Conservation (phyloP, 2,888 invertebrate genomes). For the Phengaris alcon region DNA sequence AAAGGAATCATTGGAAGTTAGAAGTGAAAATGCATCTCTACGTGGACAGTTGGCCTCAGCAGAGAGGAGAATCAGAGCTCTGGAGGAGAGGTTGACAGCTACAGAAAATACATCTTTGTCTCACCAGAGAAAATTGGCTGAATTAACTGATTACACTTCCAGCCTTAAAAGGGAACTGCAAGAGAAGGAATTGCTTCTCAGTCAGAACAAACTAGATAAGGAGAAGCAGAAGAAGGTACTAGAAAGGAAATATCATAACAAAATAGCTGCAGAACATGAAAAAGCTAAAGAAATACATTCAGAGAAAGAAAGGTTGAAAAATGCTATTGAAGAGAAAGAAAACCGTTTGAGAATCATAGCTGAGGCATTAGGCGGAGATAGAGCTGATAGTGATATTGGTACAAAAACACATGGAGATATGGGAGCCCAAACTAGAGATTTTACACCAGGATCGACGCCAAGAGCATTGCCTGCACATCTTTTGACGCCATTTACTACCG, state of each 20-base stretch:
- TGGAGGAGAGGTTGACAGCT: constrained; percentile 83
- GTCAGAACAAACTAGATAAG: constrained; percentile 82
- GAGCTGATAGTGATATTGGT: constrained; percentile 51
- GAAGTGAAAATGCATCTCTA: constrained; percentile 83
- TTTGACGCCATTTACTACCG: constrained; percentile 65
- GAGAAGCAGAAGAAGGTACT: constrained; percentile 81
- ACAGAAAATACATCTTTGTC: constrained; percentile 82
- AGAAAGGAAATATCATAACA: constrained; percentile 80
- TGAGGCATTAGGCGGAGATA: constrained; percentile 55
- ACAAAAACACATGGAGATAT: constrained; percentile 52
- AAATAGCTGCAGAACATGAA: constrained; percentile 86
- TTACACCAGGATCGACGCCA: constrained; percentile 69
- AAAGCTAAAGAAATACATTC: constrained; percentile 83
- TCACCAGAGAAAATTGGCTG: constrained; percentile 81
- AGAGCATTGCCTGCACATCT: constrained; percentile 69
- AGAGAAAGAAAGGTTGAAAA: constrained; percentile 60
- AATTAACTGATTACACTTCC: constrained; percentile 82
- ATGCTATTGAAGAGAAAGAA: constrained; percentile 67
- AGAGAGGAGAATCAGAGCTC: constrained; percentile 81
- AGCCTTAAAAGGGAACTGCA: constrained; percentile 81
- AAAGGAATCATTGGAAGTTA: constrained; percentile 82
- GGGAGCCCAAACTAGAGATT: constrained; percentile 66
- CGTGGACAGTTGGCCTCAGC: constrained; percentile 83
- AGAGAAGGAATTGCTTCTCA: constrained; percentile 82
- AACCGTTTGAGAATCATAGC: constrained; percentile 69